Conservation (phyloP, 2,797 vertebrate species). For the Galago senegalensis region DNA sequence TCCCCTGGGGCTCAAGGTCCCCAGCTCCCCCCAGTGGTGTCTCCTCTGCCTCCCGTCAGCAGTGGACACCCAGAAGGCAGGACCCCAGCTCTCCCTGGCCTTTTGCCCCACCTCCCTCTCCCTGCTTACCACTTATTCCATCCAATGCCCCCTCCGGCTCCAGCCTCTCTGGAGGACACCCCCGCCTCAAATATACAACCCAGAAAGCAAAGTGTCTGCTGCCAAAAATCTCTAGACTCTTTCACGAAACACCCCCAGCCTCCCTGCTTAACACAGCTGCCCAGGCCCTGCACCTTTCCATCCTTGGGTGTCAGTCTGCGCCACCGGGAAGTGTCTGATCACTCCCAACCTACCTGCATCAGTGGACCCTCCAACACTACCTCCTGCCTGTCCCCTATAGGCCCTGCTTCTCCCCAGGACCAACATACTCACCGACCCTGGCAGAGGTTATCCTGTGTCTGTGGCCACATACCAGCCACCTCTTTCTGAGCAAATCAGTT, state of each 20-base stretch:
- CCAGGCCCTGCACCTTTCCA: neutral
- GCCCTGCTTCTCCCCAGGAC: neutral
- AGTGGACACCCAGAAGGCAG: neutral
- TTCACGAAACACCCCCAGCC: neutral
- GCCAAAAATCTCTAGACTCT: neutral
- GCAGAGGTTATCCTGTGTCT: neutral
- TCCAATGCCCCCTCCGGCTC: neutral
- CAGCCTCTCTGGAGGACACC: neutral
- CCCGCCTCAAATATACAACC: neutral
- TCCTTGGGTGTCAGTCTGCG: neutral
- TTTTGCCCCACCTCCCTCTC: neutral
- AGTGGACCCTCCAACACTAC: neutral
- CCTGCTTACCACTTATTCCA: neutral
- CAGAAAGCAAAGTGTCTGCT: constrained; percentile 19
- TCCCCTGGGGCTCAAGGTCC: neutral
- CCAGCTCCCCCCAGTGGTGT: neutral
- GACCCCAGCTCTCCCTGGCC: neutral
- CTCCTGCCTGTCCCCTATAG: neutral
- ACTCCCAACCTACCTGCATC: neutral
- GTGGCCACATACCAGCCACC: neutral
- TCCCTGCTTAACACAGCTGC: neutral
- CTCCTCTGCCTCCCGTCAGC: neutral
- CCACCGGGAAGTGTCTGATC: neutral
- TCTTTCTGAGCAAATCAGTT: constrained; percentile 38
- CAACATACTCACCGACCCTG: neutral